Conservation (phyloP, 2,888 invertebrate species). For the Hololepta plana region DNA sequence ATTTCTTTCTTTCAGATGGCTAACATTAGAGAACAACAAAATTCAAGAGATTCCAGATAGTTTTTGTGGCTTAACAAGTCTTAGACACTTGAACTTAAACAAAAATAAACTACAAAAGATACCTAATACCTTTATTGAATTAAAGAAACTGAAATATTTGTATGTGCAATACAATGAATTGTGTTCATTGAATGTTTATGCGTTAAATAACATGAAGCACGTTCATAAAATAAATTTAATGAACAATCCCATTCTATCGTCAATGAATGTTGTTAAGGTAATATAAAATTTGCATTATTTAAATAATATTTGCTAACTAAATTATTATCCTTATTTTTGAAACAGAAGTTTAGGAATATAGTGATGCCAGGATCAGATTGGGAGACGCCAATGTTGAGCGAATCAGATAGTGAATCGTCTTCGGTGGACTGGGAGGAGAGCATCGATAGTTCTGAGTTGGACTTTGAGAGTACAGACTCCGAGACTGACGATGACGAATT, state of each 20-base stretch:
- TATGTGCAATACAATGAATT: conserved; percentile 21
- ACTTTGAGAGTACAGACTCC: conserved; percentile 18
- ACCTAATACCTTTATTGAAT: conserved; percentile 24
- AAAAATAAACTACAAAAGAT: conserved; percentile 35
- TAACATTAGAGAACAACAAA: conserved; percentile 44
- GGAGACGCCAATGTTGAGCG: conserved; percentile 7
- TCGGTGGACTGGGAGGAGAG: conserved; percentile 23
- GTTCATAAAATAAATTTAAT: conserved; percentile 20
- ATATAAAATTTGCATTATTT: conserved; percentile 5
- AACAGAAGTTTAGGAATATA: conserved; percentile 17
- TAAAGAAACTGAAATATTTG: conserved; percentile 18
- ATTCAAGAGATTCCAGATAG: conserved; percentile 33
- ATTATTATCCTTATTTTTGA: conserved; percentile 4
- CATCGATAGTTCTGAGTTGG: conserved; percentile 22
- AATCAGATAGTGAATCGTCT: conserved; percentile 16
- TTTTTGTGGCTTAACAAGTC: conserved; percentile 31
- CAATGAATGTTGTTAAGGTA: conserved; percentile 14
- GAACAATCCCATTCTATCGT: conserved; percentile 18
- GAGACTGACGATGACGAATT: conserved; percentile 19
- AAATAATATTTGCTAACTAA: conserved; percentile 1
- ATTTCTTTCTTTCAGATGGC: conserved; percentile 33
- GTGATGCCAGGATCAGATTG: conserved; percentile 14
- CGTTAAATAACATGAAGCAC: conserved; percentile 16
- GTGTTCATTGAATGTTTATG: conserved; percentile 15
- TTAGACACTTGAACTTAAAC: conserved; percentile 44